These are phyloP conservation scores for Capromys pilorides DNA, from an alignment of 2,797 vertebrate species.

Conservation along the genomic window DNA sequence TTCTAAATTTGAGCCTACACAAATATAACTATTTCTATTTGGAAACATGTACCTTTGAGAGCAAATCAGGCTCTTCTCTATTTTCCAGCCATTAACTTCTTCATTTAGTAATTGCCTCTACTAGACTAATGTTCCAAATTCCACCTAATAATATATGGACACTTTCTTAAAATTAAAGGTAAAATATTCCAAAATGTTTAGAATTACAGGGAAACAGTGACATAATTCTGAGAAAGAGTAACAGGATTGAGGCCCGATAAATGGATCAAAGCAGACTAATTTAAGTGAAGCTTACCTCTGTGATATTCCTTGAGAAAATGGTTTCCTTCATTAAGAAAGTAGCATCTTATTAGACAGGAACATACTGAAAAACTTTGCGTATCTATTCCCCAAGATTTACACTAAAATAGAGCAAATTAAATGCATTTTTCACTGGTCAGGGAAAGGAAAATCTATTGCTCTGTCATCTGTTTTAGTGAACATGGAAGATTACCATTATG, in stretches of 20 bases:
- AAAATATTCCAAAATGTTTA: neutral
- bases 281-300: neutral
- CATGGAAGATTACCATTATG: constrained; percentile 72
- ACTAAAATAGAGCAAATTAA: constrained; percentile 57
- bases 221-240: constrained; percentile 32
- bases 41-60: neutral
- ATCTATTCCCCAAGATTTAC: constrained; percentile 30
- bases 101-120: constrained; percentile 4
- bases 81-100: neutral
- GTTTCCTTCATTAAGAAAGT: neutral
- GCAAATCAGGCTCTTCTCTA: neutral
- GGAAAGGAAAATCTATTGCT: constrained; percentile 51
- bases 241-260: neutral
- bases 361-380: constrained; percentile 27
- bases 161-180: constrained; percentile 1
- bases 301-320: neutral
- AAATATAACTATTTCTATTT: neutral
- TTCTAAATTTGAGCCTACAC: neutral
- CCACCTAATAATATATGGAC: neutral
- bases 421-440: neutral
- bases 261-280: constrained; percentile 40
- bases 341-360: neutral
- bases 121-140: neutral
- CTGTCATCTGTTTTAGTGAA: constrained; percentile 69
- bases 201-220: neutral